A percentile compares a stretch with the other conserved stretches of the same genome.
Evolutionary conservation across 1,140 invertebrate genomes (phyloP).

Genomic region (Solenopsis invicta): DNA sequence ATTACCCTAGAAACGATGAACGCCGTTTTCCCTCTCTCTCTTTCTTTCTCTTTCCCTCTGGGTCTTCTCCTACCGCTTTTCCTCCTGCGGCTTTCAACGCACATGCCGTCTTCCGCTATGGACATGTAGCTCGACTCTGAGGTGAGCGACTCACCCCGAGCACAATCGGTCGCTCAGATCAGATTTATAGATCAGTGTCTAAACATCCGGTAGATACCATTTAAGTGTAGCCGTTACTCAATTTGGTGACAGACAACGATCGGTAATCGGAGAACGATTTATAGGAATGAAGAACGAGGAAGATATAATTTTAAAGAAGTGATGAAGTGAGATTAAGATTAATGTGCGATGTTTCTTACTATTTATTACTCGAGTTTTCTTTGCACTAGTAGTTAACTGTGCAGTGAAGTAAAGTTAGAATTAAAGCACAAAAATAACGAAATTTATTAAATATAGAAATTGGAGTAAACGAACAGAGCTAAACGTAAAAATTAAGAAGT

Average conservation of each 20-base stretch:
- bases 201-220: neutral
- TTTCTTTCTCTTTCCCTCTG: conserved; percentile 32
- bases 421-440: neutral
- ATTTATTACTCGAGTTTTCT: conserved; percentile 15
- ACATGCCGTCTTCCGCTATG: conserved; percentile 40
- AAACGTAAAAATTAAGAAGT: neutral
- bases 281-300: neutral
- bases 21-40: conserved; percentile 51
- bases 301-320: conserved; percentile 5
- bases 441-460: neutral
- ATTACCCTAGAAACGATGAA: conserved; percentile 80
- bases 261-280: conserved; percentile 35
- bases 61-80: conserved; percentile 41
- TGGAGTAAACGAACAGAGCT: neutral
- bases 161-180: conserved; percentile 22
- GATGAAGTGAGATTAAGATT: neutral
- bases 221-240: conserved; percentile 26
- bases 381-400: neutral
- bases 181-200: conserved; percentile 52
- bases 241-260: conserved; percentile 17
- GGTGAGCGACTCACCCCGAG: conserved; percentile 51
- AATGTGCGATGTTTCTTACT: neutral
- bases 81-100: conserved; percentile 54
- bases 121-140: neutral
- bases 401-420: conserved; percentile 16